Conservation (phyloP, 2,888 invertebrate genomes). For the Chrysotoxum bicinctum region DNA sequence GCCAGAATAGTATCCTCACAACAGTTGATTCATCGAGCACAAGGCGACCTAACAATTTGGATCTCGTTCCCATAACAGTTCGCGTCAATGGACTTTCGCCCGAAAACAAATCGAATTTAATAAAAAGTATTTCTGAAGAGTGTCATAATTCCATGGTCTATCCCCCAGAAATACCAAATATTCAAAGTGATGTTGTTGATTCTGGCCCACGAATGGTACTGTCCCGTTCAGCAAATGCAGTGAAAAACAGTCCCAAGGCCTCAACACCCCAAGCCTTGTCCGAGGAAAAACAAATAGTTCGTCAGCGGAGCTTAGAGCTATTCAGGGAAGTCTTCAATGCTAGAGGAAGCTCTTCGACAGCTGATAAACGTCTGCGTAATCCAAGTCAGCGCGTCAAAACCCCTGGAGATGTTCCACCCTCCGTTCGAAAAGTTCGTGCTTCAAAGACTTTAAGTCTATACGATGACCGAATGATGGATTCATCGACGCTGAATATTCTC, state of each 20-base stretch:
- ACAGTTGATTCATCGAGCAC: conserved; percentile 64
- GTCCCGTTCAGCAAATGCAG: conserved; percentile 75
- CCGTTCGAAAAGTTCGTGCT: conserved; percentile 87
- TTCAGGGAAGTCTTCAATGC: conserved; percentile 89
- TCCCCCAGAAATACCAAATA: conserved; percentile 68
- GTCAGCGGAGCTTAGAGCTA: conserved; percentile 89
- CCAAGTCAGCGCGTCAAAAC: conserved; percentile 91
- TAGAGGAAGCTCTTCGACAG: conserved; percentile 83
- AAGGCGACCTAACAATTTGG: conserved; percentile 78
- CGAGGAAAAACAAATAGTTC: conserved; percentile 78
- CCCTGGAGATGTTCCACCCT: conserved; percentile 91
- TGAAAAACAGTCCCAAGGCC: conserved; percentile 75
- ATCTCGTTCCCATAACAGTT: conserved; percentile 77
- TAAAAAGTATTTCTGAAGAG: conserved; percentile 78
- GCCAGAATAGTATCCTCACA: conserved; percentile 66
- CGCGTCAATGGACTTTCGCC: conserved; percentile 73
- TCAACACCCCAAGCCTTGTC: conserved; percentile 24
- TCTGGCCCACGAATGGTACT: conserved; percentile 76
- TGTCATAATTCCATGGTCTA: conserved; percentile 47
- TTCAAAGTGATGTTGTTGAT: conserved; percentile 48
- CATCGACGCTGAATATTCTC: conserved; percentile 80
- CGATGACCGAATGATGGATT: conserved; percentile 93
- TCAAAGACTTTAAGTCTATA: conserved; percentile 91
- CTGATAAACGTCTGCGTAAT: conserved; percentile 85
- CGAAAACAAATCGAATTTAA: conserved; percentile 79